Evolutionary conservation across 1,140 invertebrate genomes (phyloP), one percentile per base, ranked within the genome.

Genomic region (Apis mellifera): DNA sequence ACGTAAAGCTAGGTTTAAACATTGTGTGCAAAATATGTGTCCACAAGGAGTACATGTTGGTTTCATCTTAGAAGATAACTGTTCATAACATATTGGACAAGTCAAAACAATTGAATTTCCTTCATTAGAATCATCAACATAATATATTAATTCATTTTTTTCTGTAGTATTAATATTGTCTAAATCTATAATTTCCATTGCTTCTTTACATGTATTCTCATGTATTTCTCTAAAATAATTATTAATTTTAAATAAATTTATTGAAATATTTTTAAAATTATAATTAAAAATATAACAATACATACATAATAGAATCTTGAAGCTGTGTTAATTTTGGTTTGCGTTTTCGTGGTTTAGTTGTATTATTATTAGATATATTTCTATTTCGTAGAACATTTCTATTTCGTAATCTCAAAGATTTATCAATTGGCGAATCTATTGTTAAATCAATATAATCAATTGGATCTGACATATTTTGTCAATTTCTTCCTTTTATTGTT

Each of bases 61-160:
- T 71, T 85, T 86, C 13, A 73, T 26, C n/a, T 86, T 73, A n/a
- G 87, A 71, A 81, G 60, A 74, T 42, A 90, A 70, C n/a, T 65
- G 26, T 42, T 92, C 90, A 7, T 86, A 86, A 66, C 91, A 92
- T 73, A 92, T 89, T 19, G 91, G 90, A 13, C 91, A 92, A 9
- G 19, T 81, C 48, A 89, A 42, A 19, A 64, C 32, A 57, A 48
- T 1, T 68, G 48, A 12, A 26, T 65, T 66, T 62, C 12, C 48
- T 82, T 48, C 0, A 13, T 70, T 48, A 13, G 66, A 65, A 0
- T 83, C 21, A 9, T 78, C 65, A 9, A 55, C 13, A 9, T 42
- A 70, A 79, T 9, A 32, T 15, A 21, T 62, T 7, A 42, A 42
- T n/a, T 2, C 42, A 65, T n/a, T 59, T 19, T 81, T 15, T 12